Percentiles rank a stretch among this genome's conserved stretches.
Conservation (phyloP, 64 coral and sea anemone species). For the Pocillopora verrucosa region DNA sequence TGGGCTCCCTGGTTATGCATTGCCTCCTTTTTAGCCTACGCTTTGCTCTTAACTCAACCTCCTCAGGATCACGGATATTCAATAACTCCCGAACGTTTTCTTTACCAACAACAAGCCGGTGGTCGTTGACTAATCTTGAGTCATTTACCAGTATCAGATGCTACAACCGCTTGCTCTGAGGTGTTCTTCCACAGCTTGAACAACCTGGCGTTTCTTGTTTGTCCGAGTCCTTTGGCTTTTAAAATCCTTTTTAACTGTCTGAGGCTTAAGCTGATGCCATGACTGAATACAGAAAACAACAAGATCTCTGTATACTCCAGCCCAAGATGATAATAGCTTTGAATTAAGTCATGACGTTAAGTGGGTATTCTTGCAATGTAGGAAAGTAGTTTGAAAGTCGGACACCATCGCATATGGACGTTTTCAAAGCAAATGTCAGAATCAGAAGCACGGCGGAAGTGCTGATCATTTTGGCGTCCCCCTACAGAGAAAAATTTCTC, state of each 20-base stretch:
- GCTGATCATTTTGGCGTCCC: too few species aligned
- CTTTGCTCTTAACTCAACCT: too few species aligned
- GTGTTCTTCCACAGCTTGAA: too few species aligned
- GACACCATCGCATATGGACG: too few species aligned
- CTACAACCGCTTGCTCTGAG: conserved; percentile 27
- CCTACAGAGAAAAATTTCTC: too few species aligned
- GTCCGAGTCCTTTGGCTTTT: conserved; percentile 8
- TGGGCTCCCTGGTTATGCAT: not conserved
- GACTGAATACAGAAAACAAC: conserved; percentile 27
- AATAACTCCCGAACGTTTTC: too few species aligned
- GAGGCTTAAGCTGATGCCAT: too few species aligned
- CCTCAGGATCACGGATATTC: too few species aligned
- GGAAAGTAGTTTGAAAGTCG: not conserved
- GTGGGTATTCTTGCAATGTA: not conserved
- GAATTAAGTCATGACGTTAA: not conserved
- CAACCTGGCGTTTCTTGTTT: conserved; percentile 24
- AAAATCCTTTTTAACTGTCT: conserved; percentile 56
- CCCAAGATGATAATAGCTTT: conserved; percentile 31
- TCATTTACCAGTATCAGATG: conserved; percentile 39
- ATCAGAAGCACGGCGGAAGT: too few species aligned
- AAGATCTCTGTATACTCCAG: conserved; percentile 28
- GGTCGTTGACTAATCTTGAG: not conserved
- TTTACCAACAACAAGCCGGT: conserved; percentile 10
- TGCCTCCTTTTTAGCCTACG: too few species aligned
- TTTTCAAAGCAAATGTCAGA: too few species aligned